Evolutionary conservation across 2,797 vertebrate species (phyloP).

Genomic region (Acanthurus lineatus): DNA sequence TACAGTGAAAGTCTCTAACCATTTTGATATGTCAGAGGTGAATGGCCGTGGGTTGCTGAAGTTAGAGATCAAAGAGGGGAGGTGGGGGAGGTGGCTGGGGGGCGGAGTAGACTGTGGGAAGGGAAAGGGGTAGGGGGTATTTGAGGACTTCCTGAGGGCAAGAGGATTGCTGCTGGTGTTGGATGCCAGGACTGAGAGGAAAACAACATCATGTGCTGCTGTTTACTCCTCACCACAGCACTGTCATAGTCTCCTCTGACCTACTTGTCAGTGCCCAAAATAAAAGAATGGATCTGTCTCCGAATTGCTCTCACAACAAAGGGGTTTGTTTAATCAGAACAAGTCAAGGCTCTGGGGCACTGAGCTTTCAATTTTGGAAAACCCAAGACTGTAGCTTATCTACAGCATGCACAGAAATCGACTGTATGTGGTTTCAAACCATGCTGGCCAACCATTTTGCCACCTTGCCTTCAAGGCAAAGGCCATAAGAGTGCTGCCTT

Average conservation of each 20-base stretch:
- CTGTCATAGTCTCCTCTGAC: conserved; percentile 88
- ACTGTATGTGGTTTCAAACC: conserved; percentile 54
- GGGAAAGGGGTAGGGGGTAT: conserved; percentile 61
- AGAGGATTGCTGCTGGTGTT: conserved; percentile 79
- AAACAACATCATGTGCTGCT: conserved; percentile 88
- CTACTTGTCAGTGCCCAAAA: conserved; percentile 88
- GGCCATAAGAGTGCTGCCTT: conserved; percentile 70
- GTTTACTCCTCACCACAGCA: conserved; percentile 86
- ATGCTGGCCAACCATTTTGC: conserved; percentile 59
- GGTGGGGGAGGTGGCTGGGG: conserved; percentile 4
- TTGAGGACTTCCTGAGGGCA: conserved; percentile 74
- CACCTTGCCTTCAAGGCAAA: conserved; percentile 73
- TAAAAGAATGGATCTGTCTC: conserved; percentile 87
- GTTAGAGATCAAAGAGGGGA: conserved; percentile 72
- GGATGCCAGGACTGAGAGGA: conserved; percentile 83
- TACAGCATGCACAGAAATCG: conserved; percentile 45
- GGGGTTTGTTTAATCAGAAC: conserved; percentile 76
- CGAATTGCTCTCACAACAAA: conserved; percentile 81
- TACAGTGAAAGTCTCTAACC: conserved; percentile 68
- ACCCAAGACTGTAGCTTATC: conserved; percentile 65
- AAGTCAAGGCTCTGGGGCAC: conserved; percentile 63
- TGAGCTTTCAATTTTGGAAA: conserved; percentile 67
- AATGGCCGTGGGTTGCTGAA: conserved; percentile 74
- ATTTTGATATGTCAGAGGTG: conserved; percentile 85
- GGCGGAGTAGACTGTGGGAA: conserved; percentile 48